These are phyloP conservation scores for Lepus oiostolus DNA, from an alignment of 2,797 vertebrate species.

Conservation along the genomic window DNA sequence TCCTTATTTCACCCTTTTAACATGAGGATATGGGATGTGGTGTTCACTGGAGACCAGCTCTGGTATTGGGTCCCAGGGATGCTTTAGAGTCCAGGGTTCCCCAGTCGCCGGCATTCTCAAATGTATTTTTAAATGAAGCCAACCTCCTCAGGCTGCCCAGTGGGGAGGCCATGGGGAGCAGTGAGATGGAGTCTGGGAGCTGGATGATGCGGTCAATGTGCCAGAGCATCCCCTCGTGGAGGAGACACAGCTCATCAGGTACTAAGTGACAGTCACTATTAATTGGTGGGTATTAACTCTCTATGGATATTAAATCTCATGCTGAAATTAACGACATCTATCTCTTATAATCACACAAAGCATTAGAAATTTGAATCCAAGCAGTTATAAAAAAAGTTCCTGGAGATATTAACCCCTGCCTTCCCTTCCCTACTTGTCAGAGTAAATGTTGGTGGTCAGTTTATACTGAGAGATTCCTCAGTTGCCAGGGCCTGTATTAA, in stretches of 20 bases:
- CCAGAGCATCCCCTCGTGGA: constrained; percentile 5
- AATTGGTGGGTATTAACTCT: constrained; percentile 87
- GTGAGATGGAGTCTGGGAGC: background rate
- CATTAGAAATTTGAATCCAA: background rate
- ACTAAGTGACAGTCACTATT: constrained; percentile 87
- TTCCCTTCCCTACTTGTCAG: background rate
- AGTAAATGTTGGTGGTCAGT: background rate
- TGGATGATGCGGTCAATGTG: constrained; percentile 43
- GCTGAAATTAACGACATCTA: constrained; percentile 57
- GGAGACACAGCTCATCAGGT: constrained; percentile 87
- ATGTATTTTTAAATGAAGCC: constrained; percentile 28
- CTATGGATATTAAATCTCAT: constrained; percentile 86
- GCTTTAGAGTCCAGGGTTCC: background rate
- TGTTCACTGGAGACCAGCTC: background rate
- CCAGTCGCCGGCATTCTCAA: constrained; percentile 53
- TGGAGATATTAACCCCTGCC: background rate
- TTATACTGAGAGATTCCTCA: background rate
- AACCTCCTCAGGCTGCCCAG: constrained; percentile 63
- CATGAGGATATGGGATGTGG: background rate
- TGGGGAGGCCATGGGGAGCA: constrained; percentile 24
- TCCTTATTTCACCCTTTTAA: background rate
- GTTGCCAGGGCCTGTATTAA: background rate
- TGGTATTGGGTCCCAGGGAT: background rate
- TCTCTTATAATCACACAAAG: background rate
- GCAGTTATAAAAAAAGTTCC: background rate